Conservation (phyloP, 1,140 invertebrate species). For the Leptinotarsa texana region DNA sequence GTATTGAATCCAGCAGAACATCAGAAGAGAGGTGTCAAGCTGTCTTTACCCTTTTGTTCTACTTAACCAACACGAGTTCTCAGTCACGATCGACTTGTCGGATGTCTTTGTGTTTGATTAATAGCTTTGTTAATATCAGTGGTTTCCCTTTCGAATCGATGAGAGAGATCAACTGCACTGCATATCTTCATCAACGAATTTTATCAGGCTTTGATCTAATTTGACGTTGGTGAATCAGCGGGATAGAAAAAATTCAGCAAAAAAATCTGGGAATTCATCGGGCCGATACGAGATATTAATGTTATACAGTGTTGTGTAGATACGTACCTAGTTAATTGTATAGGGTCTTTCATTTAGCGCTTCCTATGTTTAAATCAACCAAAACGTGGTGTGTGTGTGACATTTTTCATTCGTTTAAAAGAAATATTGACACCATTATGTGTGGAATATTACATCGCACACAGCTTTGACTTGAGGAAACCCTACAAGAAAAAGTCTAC, state of each 20-base stretch:
- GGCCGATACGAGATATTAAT: too few relatives aligned
- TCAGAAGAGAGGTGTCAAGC: conserved; percentile 34
- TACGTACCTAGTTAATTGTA: too few relatives aligned
- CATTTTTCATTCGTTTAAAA: too few relatives aligned
- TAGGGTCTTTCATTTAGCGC: too few relatives aligned
- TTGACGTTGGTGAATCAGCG: conserved; percentile 2
- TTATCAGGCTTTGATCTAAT: conserved; percentile 29
- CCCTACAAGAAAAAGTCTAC: too few relatives aligned
- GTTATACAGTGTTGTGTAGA: too few relatives aligned
- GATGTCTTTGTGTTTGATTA: conserved; percentile 46
- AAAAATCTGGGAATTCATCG: too few relatives aligned
- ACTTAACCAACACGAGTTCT: conserved; percentile 40
- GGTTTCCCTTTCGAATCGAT: conserved; percentile 36
- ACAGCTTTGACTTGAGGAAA: too few relatives aligned
- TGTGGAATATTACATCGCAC: too few relatives aligned
- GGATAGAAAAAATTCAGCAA: neutral
- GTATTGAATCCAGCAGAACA: neutral
- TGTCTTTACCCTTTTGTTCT: conserved; percentile 42
- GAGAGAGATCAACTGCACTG: conserved; percentile 37
- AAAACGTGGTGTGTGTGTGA: too few relatives aligned
- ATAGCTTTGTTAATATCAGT: conserved; percentile 43
- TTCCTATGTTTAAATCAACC: too few relatives aligned
- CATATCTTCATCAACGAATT: conserved; percentile 34
- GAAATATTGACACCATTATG: too few relatives aligned
- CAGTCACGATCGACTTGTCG: conserved; percentile 37